Percentiles rank a stretch among this genome's conserved stretches.
Evolutionary conservation across 2,113 vertebrate species (phyloP).

Genomic region (Centropus bengalensis): DNA sequence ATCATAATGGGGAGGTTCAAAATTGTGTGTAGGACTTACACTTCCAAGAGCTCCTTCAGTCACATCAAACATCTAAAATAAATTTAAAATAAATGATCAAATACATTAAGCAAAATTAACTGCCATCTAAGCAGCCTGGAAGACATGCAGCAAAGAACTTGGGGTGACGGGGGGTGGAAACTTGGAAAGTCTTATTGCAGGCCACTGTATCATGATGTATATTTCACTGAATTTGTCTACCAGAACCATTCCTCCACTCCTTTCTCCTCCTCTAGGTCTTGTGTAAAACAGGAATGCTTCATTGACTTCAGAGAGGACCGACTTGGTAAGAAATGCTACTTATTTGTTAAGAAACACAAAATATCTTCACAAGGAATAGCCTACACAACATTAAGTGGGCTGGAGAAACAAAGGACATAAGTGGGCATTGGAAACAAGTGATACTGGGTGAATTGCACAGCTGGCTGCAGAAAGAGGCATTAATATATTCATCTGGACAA

Average conservation of each 20-base stretch:
- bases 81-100: not conserved
- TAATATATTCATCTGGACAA: not conserved
- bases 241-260: not conserved
- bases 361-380: not conserved
- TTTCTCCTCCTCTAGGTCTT: not conserved
- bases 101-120: not conserved
- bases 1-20: conserved; percentile 92
- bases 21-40: conserved; percentile 85
- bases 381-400: not conserved
- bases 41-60: conserved; percentile 91
- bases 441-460: not conserved
- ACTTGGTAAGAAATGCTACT: not conserved
- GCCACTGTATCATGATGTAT: not conserved
- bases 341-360: not conserved
- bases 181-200: not conserved
- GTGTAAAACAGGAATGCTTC: not conserved
- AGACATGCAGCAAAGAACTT: not conserved
- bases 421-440: not conserved
- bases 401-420: not conserved
- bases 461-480: not conserved
- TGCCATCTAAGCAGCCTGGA: not conserved
- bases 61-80: conserved; percentile 92
- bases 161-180: not conserved
- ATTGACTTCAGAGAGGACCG: not conserved
- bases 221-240: not conserved